These are phyloP conservation scores for Gryon sp. DNA, from an alignment of 1,140 invertebrate species.

Conservation along the genomic window DNA sequence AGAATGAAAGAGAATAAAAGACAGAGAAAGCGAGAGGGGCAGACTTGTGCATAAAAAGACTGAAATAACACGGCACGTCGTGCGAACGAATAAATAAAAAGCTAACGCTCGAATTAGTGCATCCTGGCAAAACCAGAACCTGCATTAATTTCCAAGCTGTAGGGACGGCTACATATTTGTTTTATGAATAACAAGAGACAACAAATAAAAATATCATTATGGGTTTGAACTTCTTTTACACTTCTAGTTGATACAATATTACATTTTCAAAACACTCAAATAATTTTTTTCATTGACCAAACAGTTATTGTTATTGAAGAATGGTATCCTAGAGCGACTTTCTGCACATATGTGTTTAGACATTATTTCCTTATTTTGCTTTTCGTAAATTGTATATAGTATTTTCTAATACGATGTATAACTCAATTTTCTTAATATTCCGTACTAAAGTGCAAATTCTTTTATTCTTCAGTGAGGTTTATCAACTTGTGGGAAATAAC, in stretches of 20 bases:
- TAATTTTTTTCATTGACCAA: neutral
- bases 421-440: no score
- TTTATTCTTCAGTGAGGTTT: no score
- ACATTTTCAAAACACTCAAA: neutral
- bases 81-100: conserved; percentile 60
- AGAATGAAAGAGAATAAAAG: no score
- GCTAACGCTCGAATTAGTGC: conserved; percentile 59
- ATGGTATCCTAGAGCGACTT: no score
- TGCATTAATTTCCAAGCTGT: conserved; percentile 62
- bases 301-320: no score
- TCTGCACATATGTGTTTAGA: no score
- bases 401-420: no score
- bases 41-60: conserved; percentile 46
- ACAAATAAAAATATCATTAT: conserved; percentile 44
- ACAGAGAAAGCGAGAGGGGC: no score
- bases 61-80: conserved; percentile 45
- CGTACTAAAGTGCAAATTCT: no score
- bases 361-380: no score
- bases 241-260: conserved; percentile 1
- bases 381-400: no score
- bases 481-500: no score
- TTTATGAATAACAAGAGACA: conserved; percentile 46
- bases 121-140: conserved; percentile 64
- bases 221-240: conserved; percentile 14
- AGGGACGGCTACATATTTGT: conserved; percentile 48